Percentiles rank a stretch among this genome's conserved stretches.
phyloP scores from a whole-genome alignment of 2,113 vertebrate genomes.

The Hippocampus guttulatus region DNA sequence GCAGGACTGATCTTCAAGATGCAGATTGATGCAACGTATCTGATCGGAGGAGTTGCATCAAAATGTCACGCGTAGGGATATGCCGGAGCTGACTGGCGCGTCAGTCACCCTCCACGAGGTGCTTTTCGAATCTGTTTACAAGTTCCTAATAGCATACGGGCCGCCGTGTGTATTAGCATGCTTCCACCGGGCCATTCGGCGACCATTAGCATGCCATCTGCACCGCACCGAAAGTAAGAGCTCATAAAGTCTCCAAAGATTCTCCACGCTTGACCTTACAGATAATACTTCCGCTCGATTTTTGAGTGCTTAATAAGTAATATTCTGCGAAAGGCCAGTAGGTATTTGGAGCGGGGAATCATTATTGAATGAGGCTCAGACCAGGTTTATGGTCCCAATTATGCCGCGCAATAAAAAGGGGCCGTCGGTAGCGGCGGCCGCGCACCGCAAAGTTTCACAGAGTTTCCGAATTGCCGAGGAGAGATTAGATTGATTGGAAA shows the following conservation, averaged over 20 bases:
- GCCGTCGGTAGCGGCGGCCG: slow-evolving; percentile 36
- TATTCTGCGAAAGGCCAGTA: slow-evolving; percentile 71
- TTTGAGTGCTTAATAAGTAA: slow-evolving; percentile 68
- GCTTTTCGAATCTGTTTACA: background rate
- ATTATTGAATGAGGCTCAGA: slow-evolving; percentile 66
- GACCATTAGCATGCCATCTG: slow-evolving; percentile 63
- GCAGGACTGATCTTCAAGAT: slow-evolving; percentile 3
- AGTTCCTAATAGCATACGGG: slow-evolving; percentile 4
- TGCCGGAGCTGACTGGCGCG: background rate
- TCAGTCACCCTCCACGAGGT: background rate
- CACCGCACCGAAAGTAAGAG: slow-evolving; percentile 49
- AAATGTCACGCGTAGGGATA: background rate
- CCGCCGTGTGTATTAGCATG: background rate
- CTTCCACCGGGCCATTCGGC: slow-evolving; percentile 8
- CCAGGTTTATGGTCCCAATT: slow-evolving; percentile 71
- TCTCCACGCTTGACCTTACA: slow-evolving; percentile 73
- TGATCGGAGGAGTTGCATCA: background rate
- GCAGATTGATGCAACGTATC: slow-evolving; percentile 3
- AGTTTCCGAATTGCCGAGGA: slow-evolving; percentile 51
- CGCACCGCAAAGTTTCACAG: slow-evolving; percentile 43
- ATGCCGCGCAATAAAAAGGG: slow-evolving; percentile 60
- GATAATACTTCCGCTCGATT: slow-evolving; percentile 68
- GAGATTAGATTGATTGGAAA: slow-evolving; percentile 53
- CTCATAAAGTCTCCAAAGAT: slow-evolving; percentile 70
- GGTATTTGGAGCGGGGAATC: slow-evolving; percentile 66